Conservation (phyloP, 2,888 invertebrate genomes). For the Pheosia gnoma region DNA sequence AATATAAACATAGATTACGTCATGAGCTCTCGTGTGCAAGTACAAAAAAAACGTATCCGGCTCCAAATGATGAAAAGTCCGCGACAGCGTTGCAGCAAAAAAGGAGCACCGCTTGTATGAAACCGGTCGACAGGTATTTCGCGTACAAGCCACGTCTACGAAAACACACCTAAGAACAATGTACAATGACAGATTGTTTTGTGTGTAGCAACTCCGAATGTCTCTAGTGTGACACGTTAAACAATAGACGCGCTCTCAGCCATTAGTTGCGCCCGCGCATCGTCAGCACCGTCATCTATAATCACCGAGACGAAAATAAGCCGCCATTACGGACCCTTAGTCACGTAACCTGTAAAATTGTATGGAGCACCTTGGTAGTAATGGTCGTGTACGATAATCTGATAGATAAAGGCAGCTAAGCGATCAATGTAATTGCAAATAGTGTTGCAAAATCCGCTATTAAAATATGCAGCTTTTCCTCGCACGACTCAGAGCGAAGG, state of each 20-base stretch:
- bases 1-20: constrained; percentile 68
- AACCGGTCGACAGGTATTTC: constrained; percentile 47
- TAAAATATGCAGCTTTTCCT: constrained; percentile 79
- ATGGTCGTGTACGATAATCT: constrained; percentile 55
- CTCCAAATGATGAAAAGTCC: constrained; percentile 58
- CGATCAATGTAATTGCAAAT: constrained; percentile 55
- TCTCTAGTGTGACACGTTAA: constrained; percentile 51
- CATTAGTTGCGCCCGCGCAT: constrained; percentile 56
- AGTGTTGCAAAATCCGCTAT: constrained; percentile 68
- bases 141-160: constrained; percentile 54
- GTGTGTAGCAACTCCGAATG: constrained; percentile 58
- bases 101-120: constrained; percentile 46
- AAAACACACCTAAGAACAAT: constrained; percentile 64
- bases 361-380: constrained; percentile 51
- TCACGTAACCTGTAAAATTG: constrained; percentile 38
- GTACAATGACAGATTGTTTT: constrained; percentile 58
- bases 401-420: constrained; percentile 52
- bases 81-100: constrained; percentile 55
- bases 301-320: constrained; percentile 51
- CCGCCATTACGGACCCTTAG: constrained; percentile 47
- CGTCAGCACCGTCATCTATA: constrained; percentile 48
- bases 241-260: constrained; percentile 65
- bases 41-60: constrained; percentile 74
- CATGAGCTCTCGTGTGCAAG: constrained; percentile 54
- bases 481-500: constrained; percentile 73